Evolutionary conservation across 2,797 vertebrate species (phyloP).

Genomic region (Myripristis murdjan): DNA sequence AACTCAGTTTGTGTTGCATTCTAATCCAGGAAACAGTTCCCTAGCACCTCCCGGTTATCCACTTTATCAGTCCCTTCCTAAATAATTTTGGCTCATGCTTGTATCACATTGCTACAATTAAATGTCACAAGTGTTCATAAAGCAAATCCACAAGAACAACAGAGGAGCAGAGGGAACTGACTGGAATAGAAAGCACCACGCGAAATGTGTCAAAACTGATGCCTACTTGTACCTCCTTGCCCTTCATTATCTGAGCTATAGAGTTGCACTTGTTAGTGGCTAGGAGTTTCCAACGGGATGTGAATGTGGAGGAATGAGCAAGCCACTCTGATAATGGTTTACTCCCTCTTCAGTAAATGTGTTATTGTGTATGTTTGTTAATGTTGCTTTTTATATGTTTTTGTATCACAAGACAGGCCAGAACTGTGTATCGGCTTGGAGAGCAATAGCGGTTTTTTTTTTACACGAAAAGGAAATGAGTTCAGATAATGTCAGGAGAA

Average conservation of each 20-base stretch:
- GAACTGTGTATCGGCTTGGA: conserved; percentile 41
- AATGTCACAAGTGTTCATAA: neutral
- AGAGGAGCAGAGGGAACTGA: conserved; percentile 15
- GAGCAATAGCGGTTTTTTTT: conserved; percentile 36
- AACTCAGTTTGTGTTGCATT: conserved; percentile 53
- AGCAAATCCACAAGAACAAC: neutral
- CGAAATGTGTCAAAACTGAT: conserved; percentile 57
- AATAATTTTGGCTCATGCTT: neutral
- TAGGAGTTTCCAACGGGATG: conserved; percentile 65
- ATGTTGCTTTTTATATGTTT: conserved; percentile 65
- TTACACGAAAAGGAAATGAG: conserved; percentile 31
- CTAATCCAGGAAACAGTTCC: conserved; percentile 34
- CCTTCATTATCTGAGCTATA: conserved; percentile 69
- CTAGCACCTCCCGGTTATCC: neutral
- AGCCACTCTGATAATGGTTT: conserved; percentile 49
- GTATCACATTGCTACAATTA: neutral
- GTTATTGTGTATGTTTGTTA: conserved; percentile 67
- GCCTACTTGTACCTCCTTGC: conserved; percentile 72
- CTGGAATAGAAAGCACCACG: conserved; percentile 46
- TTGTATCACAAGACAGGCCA: conserved; percentile 68
- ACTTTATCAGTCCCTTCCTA: neutral
- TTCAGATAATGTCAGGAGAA: conserved; percentile 36
- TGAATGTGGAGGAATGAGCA: conserved; percentile 61
- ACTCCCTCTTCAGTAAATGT: conserved; percentile 63
- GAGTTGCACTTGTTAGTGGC: conserved; percentile 77